phyloP scores from a whole-genome alignment of 2,888 invertebrate genomes.

The Thalpophila matura region DNA sequence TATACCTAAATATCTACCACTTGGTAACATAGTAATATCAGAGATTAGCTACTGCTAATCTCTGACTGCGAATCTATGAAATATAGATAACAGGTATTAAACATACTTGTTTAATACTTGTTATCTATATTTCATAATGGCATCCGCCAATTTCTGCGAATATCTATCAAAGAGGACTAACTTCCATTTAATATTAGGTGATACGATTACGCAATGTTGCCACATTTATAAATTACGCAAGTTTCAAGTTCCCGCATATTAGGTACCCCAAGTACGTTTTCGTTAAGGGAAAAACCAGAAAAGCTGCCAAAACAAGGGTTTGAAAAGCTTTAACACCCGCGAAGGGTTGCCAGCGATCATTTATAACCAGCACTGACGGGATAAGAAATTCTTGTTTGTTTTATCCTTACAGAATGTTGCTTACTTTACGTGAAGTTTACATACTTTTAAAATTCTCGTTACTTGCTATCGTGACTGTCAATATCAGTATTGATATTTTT shows the following conservation, averaged over 20 bases:
- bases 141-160: not conserved
- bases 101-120: too few species aligned
- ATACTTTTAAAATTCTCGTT: conserved; percentile 50
- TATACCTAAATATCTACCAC: too few species aligned
- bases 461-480: conserved; percentile 35
- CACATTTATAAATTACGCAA: conserved; percentile 59
- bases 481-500: conserved; percentile 33
- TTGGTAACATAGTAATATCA: too few species aligned
- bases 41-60: too few species aligned
- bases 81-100: too few species aligned
- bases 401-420: conserved; percentile 73
- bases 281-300: conserved; percentile 68
- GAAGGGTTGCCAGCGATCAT: conserved; percentile 79
- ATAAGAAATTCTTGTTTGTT: conserved; percentile 78
- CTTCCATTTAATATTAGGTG: conserved; percentile 6
- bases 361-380: conserved; percentile 82
- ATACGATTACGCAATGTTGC: conserved; percentile 13
- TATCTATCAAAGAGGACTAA: not conserved
- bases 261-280: conserved; percentile 69
- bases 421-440: conserved; percentile 58
- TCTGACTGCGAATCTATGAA: too few species aligned
- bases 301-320: conserved; percentile 75
- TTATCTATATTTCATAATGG: not conserved
- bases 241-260: conserved; percentile 64
- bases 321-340: conserved; percentile 72